These are phyloP conservation scores for Frieseomelitta varia DNA, from an alignment of 1,140 invertebrate species.

Conservation along the genomic window DNA sequence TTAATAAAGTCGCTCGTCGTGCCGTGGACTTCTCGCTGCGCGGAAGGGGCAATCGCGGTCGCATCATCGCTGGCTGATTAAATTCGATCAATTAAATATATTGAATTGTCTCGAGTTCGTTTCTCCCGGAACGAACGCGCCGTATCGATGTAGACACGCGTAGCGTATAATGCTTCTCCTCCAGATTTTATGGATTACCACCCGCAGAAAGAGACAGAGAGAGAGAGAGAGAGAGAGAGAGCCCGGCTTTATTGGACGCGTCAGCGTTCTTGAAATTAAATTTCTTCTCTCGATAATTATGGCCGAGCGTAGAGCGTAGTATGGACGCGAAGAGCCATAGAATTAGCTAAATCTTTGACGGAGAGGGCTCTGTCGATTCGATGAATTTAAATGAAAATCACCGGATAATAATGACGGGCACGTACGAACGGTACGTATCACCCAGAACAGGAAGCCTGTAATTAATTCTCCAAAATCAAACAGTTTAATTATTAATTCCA, in stretches of 20 bases:
- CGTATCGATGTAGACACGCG: neutral
- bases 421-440: neutral
- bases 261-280: constrained; percentile 2
- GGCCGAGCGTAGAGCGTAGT: too few species aligned
- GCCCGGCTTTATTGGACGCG: constrained; percentile 7
- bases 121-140: too few species aligned
- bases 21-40: too few species aligned
- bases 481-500: constrained; percentile 16
- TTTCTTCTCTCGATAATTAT: constrained; percentile 17
- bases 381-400: neutral
- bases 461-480: constrained; percentile 12
- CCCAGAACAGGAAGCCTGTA: neutral
- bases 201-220: too few species aligned
- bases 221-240: too few species aligned
- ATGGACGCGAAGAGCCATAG: neutral
- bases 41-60: neutral
- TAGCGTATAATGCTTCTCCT: neutral
- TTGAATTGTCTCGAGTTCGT: neutral
- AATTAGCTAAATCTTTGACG: constrained; percentile 9
- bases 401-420: neutral
- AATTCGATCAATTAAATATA: constrained; percentile 38
- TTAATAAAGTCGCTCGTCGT: neutral
- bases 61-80: neutral
- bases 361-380: neutral
- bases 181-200: neutral